Evolutionary conservation across 2,797 vertebrate species (phyloP), one percentile per base, ranked within the genome.

Genomic region (Poeciliopsis presidionis): DNA sequence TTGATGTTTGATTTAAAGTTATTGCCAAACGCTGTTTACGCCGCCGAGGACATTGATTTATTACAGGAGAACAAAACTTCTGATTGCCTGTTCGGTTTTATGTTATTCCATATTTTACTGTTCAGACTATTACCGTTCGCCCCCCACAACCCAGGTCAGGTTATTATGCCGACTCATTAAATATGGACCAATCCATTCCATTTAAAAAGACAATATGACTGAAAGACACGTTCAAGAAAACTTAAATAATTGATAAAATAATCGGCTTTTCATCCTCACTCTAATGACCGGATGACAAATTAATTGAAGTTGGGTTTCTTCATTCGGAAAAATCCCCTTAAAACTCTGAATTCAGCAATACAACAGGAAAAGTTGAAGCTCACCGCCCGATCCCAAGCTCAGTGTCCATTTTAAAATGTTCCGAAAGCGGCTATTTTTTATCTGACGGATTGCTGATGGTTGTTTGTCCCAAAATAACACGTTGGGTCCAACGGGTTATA

Each of bases 1-100:
- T 73, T 55, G 55, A 74, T 79, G 30, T 67, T 82, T 76, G 75
- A 85, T 77, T 74, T 82, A n/a, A 78, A 77, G 49, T 55, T 41
- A 71, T 45, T 71, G 73, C 8, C 43, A 59, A 77, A 51, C 3
- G 4, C 33, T 72, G 72, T 76, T 74, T 77, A 77, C 25, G 78
- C 63, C 12, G 18, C 6, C 7, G 20, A 7, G 55, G 67, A 65
- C 61, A 25, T 39, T 33, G 30, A 76, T 82, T 80, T 69, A 81
- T 83, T 71, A 55, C 9, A 57, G 74, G 25, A 73, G 59, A 7
- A n/a, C 65, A 77, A 43, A 70, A 28, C 8, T 33, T 75, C 73
- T 73, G 76, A 41, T 80, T 61, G 46, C 33, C 59, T 74, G 53
- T 77, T 16, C 55, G 14, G 22, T 45, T 20, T 70, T 47, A 72